Base-by-base conservation (phyloP, 2,888 invertebrate genomes). In the Endomychus coccineus region DNA sequence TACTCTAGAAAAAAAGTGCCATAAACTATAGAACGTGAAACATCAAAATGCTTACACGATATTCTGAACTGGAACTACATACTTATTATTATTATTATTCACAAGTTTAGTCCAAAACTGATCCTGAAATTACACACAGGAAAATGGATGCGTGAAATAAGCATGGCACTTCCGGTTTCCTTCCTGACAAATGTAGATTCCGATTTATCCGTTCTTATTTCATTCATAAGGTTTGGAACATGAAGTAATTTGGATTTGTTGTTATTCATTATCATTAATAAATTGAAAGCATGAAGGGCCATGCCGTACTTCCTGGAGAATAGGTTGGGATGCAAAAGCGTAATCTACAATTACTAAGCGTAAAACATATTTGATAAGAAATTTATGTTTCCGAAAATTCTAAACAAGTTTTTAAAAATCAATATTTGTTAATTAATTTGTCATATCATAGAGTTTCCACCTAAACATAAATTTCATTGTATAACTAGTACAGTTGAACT, bases 221-320 rank as follows among this genome's bases (percentile, higher is more conserved):
- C 21, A 16, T 11, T 9, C 24, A 15, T 28, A 37, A 37, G 36
- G 36, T 21, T 37, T 37, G 42, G 42, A 41, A 43, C 35, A 35
- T 27, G 30, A 36, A 37, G 31, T 31, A 35, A 44, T 38, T 47
- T 50, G 54, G 56, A 43, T 27, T 25, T 4, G 13, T 14, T 12
- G 29, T 16, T 52, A 54, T 54, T 55, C 54, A 51, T 21, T 39
- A 39, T 16, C 2, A 36, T 36, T 28, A 39, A 32, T 14, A 10
- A n/a, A 36, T 16, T 4, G 45, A 45, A 56, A 58, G 62, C 62
- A 64, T 61, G 65, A 65, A 66, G 64, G 56, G 66, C 66, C 66
- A 65, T 64, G 62, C 66, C 66, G 61, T 62, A 34, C 34, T 39
- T 39, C 31, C 11, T 9, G 5, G 6, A 10, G 11, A 25, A 25